Evolutionary conservation across 2,888 invertebrate species (phyloP).

Genomic region (Danaus chrysippus): DNA sequence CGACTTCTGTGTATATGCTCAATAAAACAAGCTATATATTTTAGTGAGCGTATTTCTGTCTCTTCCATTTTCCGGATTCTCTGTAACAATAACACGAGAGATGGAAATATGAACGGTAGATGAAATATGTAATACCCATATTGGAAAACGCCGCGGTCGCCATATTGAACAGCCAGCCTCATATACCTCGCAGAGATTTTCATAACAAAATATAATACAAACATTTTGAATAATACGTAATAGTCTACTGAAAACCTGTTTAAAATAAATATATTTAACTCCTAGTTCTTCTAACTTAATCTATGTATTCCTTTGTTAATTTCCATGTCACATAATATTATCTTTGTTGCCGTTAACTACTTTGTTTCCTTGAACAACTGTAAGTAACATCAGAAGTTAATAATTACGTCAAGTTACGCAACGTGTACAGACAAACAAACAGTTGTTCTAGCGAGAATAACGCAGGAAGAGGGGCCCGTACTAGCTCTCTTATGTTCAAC

Average conservation of each 20-base stretch:
- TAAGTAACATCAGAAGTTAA: not conserved
- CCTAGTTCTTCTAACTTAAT: too few relatives aligned
- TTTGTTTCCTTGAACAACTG: not conserved
- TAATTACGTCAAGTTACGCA: not conserved
- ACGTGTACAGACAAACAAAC: slow-evolving; percentile 61
- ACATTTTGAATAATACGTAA: too few relatives aligned
- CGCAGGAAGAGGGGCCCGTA: slow-evolving; percentile 60
- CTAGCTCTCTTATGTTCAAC: slow-evolving; percentile 74
- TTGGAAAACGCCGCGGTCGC: slow-evolving; percentile 54
- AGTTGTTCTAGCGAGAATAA: slow-evolving; percentile 67
- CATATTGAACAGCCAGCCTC: slow-evolving; percentile 56
- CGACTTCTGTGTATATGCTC: too few relatives aligned
- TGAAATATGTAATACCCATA: slow-evolving; percentile 76
- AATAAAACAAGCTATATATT: too few relatives aligned
- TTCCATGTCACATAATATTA: too few relatives aligned
- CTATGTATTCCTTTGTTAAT: too few relatives aligned
- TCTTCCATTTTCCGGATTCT: slow-evolving; percentile 32
- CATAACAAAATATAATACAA: not conserved
- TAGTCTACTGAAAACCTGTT: too few relatives aligned
- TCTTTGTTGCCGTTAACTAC: not conserved
- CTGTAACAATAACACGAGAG: slow-evolving; percentile 40
- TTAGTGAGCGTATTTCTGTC: not conserved
- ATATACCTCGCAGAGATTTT: not conserved
- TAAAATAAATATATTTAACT: too few relatives aligned
- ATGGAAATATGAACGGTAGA: slow-evolving; percentile 51